A percentile compares a stretch with the other conserved stretches of the same genome.
Evolutionary conservation across 2,797 vertebrate genomes (phyloP).

Genomic region (Pseudochirops corinnae): DNA sequence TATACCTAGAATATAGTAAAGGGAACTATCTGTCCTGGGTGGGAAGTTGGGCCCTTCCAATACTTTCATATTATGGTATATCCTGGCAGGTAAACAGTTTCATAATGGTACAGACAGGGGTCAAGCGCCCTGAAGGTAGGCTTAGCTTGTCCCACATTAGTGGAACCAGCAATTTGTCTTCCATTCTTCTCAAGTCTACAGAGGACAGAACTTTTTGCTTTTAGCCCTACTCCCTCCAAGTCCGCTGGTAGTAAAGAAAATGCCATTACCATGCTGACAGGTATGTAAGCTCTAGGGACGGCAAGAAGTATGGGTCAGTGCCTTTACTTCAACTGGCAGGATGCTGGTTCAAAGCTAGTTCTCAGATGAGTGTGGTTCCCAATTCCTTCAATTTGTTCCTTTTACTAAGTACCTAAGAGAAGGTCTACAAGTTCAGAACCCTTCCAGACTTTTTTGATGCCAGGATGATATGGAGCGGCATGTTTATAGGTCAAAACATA

Average conservation of each 20-base stretch:
- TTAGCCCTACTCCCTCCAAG: not conserved
- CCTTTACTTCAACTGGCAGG: not conserved
- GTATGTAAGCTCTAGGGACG: not conserved
- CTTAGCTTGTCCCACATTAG: not conserved
- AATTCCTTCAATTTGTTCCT: not conserved
- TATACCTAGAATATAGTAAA: not conserved
- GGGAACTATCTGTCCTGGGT: not conserved
- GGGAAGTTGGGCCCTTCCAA: not conserved
- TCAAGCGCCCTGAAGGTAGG: too few species aligned
- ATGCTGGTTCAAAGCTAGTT: not conserved
- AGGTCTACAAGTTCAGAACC: not conserved
- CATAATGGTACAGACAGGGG: not conserved
- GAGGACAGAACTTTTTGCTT: not conserved
- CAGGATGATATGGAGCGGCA: not conserved
- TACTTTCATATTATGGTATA: not conserved
- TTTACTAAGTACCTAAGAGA: not conserved
- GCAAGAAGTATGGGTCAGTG: not conserved
- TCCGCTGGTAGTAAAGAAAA: not conserved
- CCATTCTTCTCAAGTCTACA: not conserved
- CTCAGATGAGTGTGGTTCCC: not conserved
- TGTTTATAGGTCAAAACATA: not conserved
- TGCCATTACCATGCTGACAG: not conserved
- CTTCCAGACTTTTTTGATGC: not conserved
- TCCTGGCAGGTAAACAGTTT: not conserved
- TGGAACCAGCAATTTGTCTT: not conserved